Percentiles rank a stretch among this genome's conserved stretches.
phyloP scores from a whole-genome alignment of 2,797 vertebrate genomes.

The Tapirus indicus region DNA sequence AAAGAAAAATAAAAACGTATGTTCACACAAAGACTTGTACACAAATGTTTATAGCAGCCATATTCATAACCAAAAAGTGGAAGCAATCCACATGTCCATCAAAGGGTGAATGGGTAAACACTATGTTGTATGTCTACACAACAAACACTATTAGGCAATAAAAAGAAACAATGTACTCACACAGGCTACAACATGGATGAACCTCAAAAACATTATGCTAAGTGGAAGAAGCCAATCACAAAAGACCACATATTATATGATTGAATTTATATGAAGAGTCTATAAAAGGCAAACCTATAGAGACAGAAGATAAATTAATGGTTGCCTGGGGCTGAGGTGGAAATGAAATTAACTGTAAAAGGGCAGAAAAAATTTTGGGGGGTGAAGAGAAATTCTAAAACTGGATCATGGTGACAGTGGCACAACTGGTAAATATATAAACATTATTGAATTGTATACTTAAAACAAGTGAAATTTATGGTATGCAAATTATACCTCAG shows the following conservation, averaged over 20 bases:
- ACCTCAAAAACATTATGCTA: neutral
- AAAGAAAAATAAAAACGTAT: neutral
- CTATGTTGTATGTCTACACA: no score
- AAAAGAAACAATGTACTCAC: neutral
- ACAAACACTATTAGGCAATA: neutral
- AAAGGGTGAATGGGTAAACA: neutral
- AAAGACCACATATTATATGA: neutral
- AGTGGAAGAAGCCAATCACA: neutral
- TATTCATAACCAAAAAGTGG: no score
- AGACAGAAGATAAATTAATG: neutral
- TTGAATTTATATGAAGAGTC: neutral
- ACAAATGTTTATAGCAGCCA: neutral
- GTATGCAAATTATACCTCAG: neutral
- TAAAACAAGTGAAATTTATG: neutral
- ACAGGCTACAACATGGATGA: no score
- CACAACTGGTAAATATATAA: neutral
- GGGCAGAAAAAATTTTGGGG: neutral
- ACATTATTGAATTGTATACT: neutral
- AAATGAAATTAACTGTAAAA: neutral
- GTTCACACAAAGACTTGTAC: neutral
- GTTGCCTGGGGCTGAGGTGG: neutral
- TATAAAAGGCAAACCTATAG: neutral
- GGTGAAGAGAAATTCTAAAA: neutral
- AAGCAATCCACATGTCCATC: neutral
- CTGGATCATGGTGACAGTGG: no score